Conservation (phyloP, 2,797 vertebrate genomes). For the Cuniculus paca region DNA sequence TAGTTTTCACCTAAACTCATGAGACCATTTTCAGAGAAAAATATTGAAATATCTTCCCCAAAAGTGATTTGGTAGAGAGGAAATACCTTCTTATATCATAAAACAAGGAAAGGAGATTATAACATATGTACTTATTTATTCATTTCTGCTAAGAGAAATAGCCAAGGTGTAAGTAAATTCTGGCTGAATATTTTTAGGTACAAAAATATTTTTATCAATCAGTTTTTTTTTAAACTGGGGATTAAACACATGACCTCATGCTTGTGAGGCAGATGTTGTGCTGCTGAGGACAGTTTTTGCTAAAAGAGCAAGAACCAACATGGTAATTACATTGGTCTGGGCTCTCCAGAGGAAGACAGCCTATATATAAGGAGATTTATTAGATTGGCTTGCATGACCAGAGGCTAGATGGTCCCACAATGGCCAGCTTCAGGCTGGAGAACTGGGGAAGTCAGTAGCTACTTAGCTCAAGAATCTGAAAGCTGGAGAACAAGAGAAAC, state of each 20-base stretch:
- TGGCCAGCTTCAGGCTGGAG: not conserved
- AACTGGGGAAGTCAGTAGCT: not conserved
- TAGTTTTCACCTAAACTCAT: not conserved
- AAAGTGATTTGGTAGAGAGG: not conserved
- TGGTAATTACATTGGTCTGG: not conserved
- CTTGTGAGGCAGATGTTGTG: too few species aligned
- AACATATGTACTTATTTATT: not conserved
- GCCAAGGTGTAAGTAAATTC: not conserved
- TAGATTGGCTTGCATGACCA: not conserved
- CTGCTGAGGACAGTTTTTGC: not conserved
- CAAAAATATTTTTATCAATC: not conserved
- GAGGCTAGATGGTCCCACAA: not conserved
- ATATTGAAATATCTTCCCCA: not conserved
- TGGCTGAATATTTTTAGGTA: not conserved
- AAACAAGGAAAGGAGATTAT: not conserved
- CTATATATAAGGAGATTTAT: not conserved
- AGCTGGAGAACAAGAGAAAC: not conserved
- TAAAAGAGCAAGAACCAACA: not conserved
- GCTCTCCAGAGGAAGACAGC: not conserved
- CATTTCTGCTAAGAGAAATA: not conserved
- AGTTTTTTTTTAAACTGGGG: not conserved
- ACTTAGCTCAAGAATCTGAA: not conserved
- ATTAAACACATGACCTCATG: too few species aligned
- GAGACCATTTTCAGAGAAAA: not conserved
- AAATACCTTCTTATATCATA: not conserved